Conservation (phyloP, 2,113 vertebrate species). For the Gambusia affinis region DNA sequence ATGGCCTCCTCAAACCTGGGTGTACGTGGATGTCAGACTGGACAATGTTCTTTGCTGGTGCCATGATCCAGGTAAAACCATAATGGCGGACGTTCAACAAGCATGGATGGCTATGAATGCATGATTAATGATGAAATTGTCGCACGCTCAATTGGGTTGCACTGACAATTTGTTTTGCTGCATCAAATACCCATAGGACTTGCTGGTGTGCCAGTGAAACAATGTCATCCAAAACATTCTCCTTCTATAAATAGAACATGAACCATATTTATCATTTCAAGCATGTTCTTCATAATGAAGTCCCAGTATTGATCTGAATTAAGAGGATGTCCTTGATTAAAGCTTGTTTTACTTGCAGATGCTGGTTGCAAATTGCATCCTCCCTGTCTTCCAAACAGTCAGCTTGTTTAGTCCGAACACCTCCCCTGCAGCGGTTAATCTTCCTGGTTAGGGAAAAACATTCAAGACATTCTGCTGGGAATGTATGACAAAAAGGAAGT, state of each 20-base stretch:
- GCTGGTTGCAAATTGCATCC: slow-evolving; percentile 21
- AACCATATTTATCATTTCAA: slow-evolving; percentile 18
- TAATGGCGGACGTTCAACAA: background rate
- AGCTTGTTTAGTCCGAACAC: slow-evolving; percentile 4
- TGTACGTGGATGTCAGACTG: slow-evolving; percentile 90
- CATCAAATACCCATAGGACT: too few relatives aligned
- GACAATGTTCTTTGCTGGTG: slow-evolving; percentile 86
- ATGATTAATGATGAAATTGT: background rate
- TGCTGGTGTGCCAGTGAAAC: slow-evolving; percentile 13
- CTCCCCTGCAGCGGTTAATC: slow-evolving; percentile 11
- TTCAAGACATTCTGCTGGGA: slow-evolving; percentile 10
- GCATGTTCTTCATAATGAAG: slow-evolving; percentile 26
- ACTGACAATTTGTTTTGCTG: background rate
- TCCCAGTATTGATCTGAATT: slow-evolving; percentile 14
- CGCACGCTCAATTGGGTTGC: background rate
- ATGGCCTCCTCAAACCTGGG: slow-evolving; percentile 84
- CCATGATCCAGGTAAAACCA: slow-evolving; percentile 84
- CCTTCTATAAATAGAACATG: slow-evolving; percentile 29
- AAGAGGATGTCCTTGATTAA: slow-evolving; percentile 50
- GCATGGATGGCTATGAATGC: slow-evolving; percentile 11
- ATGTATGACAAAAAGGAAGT: slow-evolving; percentile 12
- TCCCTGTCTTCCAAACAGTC: slow-evolving; percentile 13
- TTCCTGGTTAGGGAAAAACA: slow-evolving; percentile 19
- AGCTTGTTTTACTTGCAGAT: slow-evolving; percentile 19
- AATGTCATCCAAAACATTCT: slow-evolving; percentile 18